Evolutionary conservation across 2,113 vertebrate species (phyloP), one percentile per base, ranked within the genome.

Genomic region (Tyto alba): DNA sequence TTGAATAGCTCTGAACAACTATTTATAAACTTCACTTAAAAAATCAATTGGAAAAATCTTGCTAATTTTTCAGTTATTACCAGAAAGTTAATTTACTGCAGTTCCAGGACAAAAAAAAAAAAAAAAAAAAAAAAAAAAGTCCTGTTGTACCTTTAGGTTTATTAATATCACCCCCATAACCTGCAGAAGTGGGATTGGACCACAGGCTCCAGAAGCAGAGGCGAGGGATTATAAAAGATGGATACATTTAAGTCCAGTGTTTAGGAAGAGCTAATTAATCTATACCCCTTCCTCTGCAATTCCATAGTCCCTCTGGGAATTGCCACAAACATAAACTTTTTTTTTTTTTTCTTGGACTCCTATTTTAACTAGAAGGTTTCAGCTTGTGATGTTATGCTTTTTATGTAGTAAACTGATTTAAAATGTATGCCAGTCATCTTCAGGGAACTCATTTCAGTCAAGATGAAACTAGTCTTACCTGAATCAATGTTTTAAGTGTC

Each of bases 401-500:
- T 95, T 95, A 95, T 97, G 97, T 95, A 92, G 95, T 97, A 97
- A 96, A 97, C 95, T 94, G 97, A 96, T 97, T 98, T 97, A 97
- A 97, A 98, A 97, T 95, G 97, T 98, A 96, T 93, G 76, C 92
- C 94, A 93, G 96, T 98, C 95, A 96, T 97, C 96, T 97, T 96
- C 85, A 96, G 97, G 97, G 97, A 98, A 96, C 98, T 98, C 93
- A 97, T 97, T 97, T 97, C 96, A 93, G 97, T 97, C 97, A 97
- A 98, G 97, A 98, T 98, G 98, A 98, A 98, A 98, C 96, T 97
- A 97, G 98, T 98, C 97, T 98, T 98, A 98, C 98, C 98, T 98
- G 98, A 97, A 98, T 98, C 98, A 97, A 98, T 98, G 98, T 98
- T 98, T 98, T 98, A 98, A 98, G 98, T 97, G 97, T 98, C 98